Percentiles rank a stretch among this genome's conserved stretches.
These are phyloP conservation scores for Pardosa pseudoannulata DNA, from an alignment of 2,888 invertebrate species.

Conservation along the genomic window DNA sequence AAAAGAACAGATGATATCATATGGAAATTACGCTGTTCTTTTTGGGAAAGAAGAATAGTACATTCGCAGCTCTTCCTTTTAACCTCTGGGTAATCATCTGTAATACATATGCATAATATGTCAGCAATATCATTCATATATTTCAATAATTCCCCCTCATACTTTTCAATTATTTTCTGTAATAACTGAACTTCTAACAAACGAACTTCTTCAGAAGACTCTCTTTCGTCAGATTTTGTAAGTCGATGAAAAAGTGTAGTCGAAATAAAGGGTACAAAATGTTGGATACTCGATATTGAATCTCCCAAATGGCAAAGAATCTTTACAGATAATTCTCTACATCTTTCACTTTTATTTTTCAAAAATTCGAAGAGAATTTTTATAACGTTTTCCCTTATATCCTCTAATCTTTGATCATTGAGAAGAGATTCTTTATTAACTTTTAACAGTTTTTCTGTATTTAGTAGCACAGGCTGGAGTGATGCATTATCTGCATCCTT, in stretches of 20 bases:
- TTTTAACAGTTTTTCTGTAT: conserved; percentile 16
- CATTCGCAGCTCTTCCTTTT: conserved; percentile 87
- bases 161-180: conserved; percentile 83
- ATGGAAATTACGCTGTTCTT: conserved; percentile 85
- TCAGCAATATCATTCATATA: conserved; percentile 87
- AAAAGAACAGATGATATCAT: conserved; percentile 85
- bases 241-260: conserved; percentile 87
- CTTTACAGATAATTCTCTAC: conserved; percentile 48
- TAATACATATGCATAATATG: conserved; percentile 85
- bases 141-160: conserved; percentile 82
- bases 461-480: conserved; percentile 23
- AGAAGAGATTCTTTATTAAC: not conserved
- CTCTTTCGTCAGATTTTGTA: conserved; percentile 85
- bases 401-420: not conserved
- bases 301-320: conserved; percentile 25
- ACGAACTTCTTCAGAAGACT: conserved; percentile 89
- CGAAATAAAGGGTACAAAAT: conserved; percentile 85
- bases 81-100: conserved; percentile 88
- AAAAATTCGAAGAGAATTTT: not conserved
- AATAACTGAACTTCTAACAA: conserved; percentile 84
- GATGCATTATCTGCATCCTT: conserved; percentile 14
- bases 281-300: conserved; percentile 79
- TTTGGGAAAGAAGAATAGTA: conserved; percentile 83
- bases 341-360: conserved; percentile 50
- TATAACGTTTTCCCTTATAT: not conserved